Evolutionary conservation across 2,113 vertebrate species (phyloP).

Genomic region (Irena cyanogastra): DNA sequence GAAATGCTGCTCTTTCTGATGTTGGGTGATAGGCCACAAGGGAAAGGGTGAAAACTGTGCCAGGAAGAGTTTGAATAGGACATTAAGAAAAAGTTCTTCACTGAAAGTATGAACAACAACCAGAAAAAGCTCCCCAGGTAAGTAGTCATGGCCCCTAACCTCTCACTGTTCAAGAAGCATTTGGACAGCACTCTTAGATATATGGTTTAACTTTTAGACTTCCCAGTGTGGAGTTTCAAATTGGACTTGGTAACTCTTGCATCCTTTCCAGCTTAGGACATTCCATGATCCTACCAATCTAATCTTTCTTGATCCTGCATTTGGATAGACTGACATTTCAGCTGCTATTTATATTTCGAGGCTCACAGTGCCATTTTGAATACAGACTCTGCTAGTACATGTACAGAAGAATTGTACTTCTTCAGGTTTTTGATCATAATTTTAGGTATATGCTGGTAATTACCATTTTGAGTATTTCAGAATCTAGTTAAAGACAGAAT

Average conservation of each 20-base stretch:
- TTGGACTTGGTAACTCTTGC: not conserved
- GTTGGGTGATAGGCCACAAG: not conserved
- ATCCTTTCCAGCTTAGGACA: not conserved
- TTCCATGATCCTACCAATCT: not conserved
- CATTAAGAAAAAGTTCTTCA: not conserved
- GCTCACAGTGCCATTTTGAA: not conserved
- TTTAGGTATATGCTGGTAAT: not conserved
- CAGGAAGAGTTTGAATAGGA: not conserved
- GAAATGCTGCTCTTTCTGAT: not conserved
- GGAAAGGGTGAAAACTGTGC: not conserved
- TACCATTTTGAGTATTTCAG: not conserved
- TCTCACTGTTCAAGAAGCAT: not conserved
- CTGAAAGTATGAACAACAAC: not conserved
- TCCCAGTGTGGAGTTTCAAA: not conserved
- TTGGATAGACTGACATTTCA: not conserved
- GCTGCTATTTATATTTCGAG: not conserved
- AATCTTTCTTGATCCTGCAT: not conserved
- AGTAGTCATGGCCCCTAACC: too few relatives aligned
- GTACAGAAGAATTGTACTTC: not conserved
- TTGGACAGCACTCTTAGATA: not conserved
- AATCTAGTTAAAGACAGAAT: not conserved
- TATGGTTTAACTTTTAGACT: not conserved
- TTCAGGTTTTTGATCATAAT: not conserved
- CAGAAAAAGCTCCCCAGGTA: not conserved
- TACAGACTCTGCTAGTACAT: not conserved